A percentile compares a stretch with the other conserved stretches of the same genome.
Evolutionary conservation across 2,888 invertebrate species (phyloP).

Genomic region (Anorthoa munda): DNA sequence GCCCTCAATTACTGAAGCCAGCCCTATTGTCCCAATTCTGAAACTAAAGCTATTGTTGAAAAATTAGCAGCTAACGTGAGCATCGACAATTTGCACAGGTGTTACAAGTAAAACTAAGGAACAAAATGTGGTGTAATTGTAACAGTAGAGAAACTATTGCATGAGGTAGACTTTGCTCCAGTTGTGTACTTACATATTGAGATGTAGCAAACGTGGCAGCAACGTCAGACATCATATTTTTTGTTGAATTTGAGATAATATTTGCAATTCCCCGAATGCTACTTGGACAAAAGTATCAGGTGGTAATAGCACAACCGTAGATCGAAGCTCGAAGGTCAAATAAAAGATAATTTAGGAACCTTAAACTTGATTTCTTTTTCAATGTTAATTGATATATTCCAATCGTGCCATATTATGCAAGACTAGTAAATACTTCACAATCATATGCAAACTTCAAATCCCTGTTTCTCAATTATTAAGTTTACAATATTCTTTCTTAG

Average conservation of each 20-base stretch:
- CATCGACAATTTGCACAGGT: slow-evolving; percentile 68
- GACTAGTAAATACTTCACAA: no score
- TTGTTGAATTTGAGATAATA: slow-evolving; percentile 34
- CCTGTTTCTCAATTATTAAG: neutral
- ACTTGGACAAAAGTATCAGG: neutral
- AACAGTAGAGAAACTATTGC: slow-evolving; percentile 58
- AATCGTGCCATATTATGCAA: neutral
- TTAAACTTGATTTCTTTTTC: neutral
- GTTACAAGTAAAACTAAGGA: slow-evolving; percentile 42
- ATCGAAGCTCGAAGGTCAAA: no score
- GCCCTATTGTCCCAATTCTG: neutral
- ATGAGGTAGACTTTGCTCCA: slow-evolving; percentile 32
- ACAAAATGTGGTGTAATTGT: slow-evolving; percentile 53
- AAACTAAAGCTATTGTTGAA: slow-evolving; percentile 27
- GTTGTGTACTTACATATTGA: slow-evolving; percentile 43
- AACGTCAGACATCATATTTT: slow-evolving; percentile 11
- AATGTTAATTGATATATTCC: neutral
- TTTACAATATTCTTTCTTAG: no score
- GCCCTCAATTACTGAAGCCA: neutral
- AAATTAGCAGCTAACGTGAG: slow-evolving; percentile 48
- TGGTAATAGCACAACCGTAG: neutral
- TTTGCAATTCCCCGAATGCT: slow-evolving; percentile 20
- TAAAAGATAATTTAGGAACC: neutral
- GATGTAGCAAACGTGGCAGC: slow-evolving; percentile 46
- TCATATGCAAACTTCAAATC: neutral